Percentiles rank a stretch among this genome's conserved stretches.
phyloP scores from a whole-genome alignment of 2,797 vertebrate species.

The Anomalospiza imberbis region DNA sequence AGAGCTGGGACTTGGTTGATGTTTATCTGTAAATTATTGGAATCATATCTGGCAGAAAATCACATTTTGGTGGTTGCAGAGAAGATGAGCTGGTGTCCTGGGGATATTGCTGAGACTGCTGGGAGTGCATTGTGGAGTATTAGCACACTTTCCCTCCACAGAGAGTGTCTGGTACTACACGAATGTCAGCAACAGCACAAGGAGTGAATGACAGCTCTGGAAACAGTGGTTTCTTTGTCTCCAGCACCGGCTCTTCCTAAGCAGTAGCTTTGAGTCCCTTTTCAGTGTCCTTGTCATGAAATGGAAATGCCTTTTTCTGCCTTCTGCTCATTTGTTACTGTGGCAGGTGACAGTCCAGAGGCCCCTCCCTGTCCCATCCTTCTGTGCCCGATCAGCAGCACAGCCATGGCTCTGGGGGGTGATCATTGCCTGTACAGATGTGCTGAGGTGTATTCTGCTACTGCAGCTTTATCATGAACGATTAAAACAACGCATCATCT shows the following conservation, averaged over 20 bases:
- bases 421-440: background rate
- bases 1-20: background rate
- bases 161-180: background rate
- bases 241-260: background rate
- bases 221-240: background rate
- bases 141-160: background rate
- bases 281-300: background rate
- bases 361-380: background rate
- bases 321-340: fast-evolving
- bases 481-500: background rate
- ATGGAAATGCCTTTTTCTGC: background rate
- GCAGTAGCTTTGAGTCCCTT: background rate
- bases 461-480: background rate
- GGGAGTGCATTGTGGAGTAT: background rate
- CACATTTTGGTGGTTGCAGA: background rate
- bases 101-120: background rate
- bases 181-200: background rate
- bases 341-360: background rate
- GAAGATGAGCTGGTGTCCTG: background rate
- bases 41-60: background rate
- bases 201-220: background rate
- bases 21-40: background rate
- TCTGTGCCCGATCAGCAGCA: background rate
- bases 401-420: fast-evolving
- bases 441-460: background rate